A percentile compares a stretch with the other conserved stretches of the same genome.
Conservation (phyloP, 2,888 invertebrate species). For the Pandemis heparana region DNA sequence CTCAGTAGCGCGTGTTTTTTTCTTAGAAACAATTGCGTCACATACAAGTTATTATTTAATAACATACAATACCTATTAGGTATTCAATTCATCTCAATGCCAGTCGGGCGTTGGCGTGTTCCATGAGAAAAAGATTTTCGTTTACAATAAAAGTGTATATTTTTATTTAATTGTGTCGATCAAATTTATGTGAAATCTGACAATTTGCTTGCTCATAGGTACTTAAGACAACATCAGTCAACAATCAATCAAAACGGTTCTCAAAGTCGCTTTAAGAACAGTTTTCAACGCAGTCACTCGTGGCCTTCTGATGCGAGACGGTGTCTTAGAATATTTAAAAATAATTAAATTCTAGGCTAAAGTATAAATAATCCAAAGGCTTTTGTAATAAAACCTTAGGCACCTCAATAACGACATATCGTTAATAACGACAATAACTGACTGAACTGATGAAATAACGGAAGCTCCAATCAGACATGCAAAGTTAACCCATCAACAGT, state of each 20-base stretch:
- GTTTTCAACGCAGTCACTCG: too few species aligned
- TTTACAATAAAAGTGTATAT: background rate
- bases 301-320: too few species aligned
- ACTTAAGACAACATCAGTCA: too few species aligned
- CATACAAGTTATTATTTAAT: slow-evolving; percentile 41
- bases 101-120: slow-evolving; percentile 38
- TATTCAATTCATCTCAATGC: slow-evolving; percentile 48
- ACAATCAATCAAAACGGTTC: background rate
- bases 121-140: slow-evolving; percentile 5
- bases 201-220: too few species aligned
- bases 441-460: background rate
- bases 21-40: slow-evolving; percentile 56
- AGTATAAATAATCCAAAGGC: too few species aligned
- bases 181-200: too few species aligned
- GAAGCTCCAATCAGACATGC: background rate
- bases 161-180: too few species aligned
- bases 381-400: too few species aligned
- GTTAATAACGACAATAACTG: background rate
- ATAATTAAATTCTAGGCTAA: too few species aligned
- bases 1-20: slow-evolving; percentile 58
- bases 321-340: too few species aligned
- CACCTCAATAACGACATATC: background rate
- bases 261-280: too few species aligned
- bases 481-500: slow-evolving; percentile 18
- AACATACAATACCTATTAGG: slow-evolving; percentile 36